A percentile compares a stretch with the other conserved stretches of the same genome.
phyloP scores from a whole-genome alignment of 64 coral and sea anemone species.

The Cladopsammia gracilis region DNA sequence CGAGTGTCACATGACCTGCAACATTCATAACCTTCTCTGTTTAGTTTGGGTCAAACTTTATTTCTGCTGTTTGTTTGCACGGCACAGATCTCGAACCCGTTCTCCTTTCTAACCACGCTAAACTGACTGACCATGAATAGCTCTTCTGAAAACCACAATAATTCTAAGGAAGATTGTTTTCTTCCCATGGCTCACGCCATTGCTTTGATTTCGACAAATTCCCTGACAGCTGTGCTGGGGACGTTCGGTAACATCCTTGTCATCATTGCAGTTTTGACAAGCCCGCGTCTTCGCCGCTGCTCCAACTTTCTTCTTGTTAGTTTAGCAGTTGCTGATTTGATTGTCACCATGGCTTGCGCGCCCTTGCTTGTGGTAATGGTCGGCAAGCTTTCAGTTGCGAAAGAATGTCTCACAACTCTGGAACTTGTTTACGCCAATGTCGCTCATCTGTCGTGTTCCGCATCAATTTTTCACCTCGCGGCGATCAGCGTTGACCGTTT shows the following conservation, averaged over 20 bases:
- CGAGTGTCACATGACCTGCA: no score
- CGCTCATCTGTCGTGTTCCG: constrained; percentile 32
- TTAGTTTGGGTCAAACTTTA: no score
- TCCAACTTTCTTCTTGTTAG: constrained; percentile 64
- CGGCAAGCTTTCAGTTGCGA: background rate
- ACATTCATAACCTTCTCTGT: no score
- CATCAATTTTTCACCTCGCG: constrained; percentile 25
- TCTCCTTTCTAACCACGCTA: no score
- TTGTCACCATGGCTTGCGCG: constrained; percentile 33
- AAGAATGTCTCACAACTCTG: background rate
- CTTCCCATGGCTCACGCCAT: background rate
- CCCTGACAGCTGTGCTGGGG: background rate
- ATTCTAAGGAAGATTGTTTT: no score
- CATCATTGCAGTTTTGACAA: background rate
- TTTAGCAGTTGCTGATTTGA: constrained; percentile 43
- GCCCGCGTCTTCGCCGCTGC: constrained; percentile 24
- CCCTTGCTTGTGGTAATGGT: constrained; percentile 11
- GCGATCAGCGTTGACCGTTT: no score
- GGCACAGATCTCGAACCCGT: no score
- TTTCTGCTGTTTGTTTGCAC: no score
- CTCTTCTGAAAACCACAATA: no score
- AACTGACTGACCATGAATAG: no score
- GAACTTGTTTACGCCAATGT: background rate
- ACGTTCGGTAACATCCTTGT: constrained; percentile 49
- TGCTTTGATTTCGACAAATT: background rate